These are phyloP conservation scores for Aphaenogaster rudis DNA, from an alignment of 1,140 invertebrate species.

Conservation along the genomic window DNA sequence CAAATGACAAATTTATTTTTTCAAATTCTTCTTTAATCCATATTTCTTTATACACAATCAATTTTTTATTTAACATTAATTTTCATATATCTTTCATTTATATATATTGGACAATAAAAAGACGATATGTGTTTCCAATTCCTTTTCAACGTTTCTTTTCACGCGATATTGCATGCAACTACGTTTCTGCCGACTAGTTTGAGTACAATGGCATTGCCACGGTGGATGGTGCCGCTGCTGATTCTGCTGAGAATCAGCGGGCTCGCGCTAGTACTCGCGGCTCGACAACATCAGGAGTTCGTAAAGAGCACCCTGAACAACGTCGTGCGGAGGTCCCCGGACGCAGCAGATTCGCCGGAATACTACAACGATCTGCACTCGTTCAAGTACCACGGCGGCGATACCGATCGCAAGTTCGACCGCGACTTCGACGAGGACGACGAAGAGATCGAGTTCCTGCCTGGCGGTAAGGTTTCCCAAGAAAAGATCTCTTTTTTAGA, in stretches of 20 bases:
- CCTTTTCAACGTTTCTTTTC: background rate
- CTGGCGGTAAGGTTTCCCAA: slow-evolving; percentile 70
- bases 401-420: slow-evolving; percentile 75
- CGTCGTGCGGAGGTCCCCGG: slow-evolving; percentile 82
- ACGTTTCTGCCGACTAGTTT: background rate
- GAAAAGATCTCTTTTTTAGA: background rate
- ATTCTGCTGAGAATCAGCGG: slow-evolving; percentile 69
- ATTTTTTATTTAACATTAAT: background rate
- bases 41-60: background rate
- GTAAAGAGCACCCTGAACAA: slow-evolving; percentile 84
- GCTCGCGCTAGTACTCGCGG: slow-evolving; percentile 66
- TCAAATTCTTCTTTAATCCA: background rate
- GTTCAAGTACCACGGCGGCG: slow-evolving; percentile 79
- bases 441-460: slow-evolving; percentile 79
- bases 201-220: slow-evolving; percentile 53
- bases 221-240: slow-evolving; percentile 71
- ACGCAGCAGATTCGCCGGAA: slow-evolving; percentile 75
- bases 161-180: background rate
- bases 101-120: background rate
- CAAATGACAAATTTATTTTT: background rate
- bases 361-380: slow-evolving; percentile 80
- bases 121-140: background rate
- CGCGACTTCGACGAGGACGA: slow-evolving; percentile 75
- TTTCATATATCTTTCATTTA: background rate
- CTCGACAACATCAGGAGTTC: slow-evolving; percentile 80